Evolutionary conservation across 2,113 vertebrate genomes (phyloP), one percentile per base, ranked within the genome.

Genomic region (Seriola dumerili): DNA sequence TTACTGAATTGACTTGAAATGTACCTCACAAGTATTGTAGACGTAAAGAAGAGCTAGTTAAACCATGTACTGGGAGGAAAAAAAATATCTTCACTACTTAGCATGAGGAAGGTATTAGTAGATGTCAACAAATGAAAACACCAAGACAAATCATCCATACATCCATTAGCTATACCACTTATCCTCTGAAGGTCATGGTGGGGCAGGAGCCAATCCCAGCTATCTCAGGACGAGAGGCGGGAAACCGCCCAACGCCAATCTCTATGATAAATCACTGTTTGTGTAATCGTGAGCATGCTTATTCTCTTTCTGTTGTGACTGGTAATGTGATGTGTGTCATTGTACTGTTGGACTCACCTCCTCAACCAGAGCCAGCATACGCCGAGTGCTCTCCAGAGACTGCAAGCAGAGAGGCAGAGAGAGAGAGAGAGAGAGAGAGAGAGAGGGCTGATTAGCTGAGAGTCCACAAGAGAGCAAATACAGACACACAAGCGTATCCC

Each of bases 301-400:
- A 12, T 29, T 54, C 57, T 21, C 44, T 19, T 8, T 70, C 21
- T 52, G 68, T 38, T 67, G 34, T 63, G 34, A 14, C n/a, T 59
- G 9, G 25, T 38, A 34, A 16, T 57, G 50, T 66, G 44, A 76
- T 63, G 42, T 68, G 50, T 78, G 58, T 68, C 44, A 67, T 36
- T 75, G 70, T 46, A 64, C 95, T 25, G 71, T 46, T 83, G 16
- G 25, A 94, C 96, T 97, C 96, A 99, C 98, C 98, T 99, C 98
- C 95, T 99, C 98, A 58, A 99, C 98, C 91, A 99, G 96, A 90
- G 99, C 95, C 87, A 99, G 96, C 98, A 99, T 99, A 84, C 98
- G 98, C 70, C 98, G 97, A 84, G 98, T 99, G 85, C 98, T 99
- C 94, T 99, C 98, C 90, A 99, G 95, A 8, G 98, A 99, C 98